These are phyloP conservation scores for Ptycholaimellus sp. DNA, from an alignment of 2,888 invertebrate genomes.

Conservation along the genomic window DNA sequence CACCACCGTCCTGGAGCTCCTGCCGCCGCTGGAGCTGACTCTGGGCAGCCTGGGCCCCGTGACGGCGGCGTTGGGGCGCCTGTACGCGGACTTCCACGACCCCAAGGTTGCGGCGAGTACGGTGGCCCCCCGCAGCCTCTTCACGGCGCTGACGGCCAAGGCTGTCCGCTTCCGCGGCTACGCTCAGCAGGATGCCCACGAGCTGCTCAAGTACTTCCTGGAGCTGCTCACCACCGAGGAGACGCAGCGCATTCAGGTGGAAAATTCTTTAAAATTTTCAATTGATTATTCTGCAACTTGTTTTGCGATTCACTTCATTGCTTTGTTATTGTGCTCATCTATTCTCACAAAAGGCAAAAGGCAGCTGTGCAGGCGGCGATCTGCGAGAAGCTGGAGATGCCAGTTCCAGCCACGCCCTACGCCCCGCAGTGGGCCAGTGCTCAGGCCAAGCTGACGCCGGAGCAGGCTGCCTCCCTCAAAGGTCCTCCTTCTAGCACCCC, in stretches of 20 bases:
- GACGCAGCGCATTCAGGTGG: constrained; percentile 29
- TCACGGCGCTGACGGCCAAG: constrained; percentile 13
- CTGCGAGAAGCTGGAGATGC: constrained; percentile 4
- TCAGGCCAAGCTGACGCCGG: too few species aligned
- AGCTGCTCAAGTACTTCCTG: constrained; percentile 61
- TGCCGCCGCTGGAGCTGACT: background rate
- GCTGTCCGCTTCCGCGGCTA: constrained; percentile 68
- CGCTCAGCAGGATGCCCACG: constrained; percentile 89
- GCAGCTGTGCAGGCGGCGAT: constrained; percentile 10
- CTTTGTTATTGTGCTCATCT: too few species aligned
- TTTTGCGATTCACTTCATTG: background rate
- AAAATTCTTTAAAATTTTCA: too few species aligned
- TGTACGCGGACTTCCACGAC: background rate
- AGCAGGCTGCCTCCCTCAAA: too few species aligned
- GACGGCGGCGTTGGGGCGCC: background rate
- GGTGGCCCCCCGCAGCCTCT: too few species aligned
- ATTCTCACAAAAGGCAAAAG: too few species aligned
- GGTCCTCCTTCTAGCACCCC: too few species aligned
- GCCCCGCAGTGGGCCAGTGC: too few species aligned
- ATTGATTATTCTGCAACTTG: too few species aligned
- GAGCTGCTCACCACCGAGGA: constrained; percentile 57
- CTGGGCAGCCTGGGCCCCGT: background rate
- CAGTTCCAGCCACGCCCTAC: too few species aligned
- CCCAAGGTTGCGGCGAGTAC: too few species aligned
- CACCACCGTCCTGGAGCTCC: background rate